Evolutionary conservation across 2,888 invertebrate genomes (phyloP).

Genomic region (Dione juno): DNA sequence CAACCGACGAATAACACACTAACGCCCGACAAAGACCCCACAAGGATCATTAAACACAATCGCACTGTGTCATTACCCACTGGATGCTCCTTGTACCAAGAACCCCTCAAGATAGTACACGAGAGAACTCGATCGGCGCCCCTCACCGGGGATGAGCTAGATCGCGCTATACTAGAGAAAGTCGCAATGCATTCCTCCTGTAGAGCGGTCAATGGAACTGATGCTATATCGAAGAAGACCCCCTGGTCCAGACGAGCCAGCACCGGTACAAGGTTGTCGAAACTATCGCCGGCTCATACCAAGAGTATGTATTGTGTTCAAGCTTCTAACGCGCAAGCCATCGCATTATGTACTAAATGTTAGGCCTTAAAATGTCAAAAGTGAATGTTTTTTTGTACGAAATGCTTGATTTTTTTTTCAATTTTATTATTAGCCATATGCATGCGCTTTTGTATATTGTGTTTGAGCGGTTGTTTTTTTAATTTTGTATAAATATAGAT

Average conservation of each 20-base stretch:
- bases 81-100: constrained; percentile 68
- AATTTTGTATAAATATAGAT: background rate
- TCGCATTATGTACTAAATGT: constrained; percentile 37
- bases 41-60: constrained; percentile 68
- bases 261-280: constrained; percentile 74
- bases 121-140: constrained; percentile 89
- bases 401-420: background rate
- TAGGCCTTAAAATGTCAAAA: constrained; percentile 14
- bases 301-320: constrained; percentile 74
- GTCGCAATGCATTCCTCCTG: constrained; percentile 64
- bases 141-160: constrained; percentile 82
- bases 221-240: constrained; percentile 57
- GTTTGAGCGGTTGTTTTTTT: background rate
- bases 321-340: constrained; percentile 46
- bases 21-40: constrained; percentile 66
- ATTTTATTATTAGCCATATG: background rate
- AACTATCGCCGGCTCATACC: constrained; percentile 76
- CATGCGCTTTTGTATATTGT: constrained; percentile 8
- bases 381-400: constrained; percentile 10
- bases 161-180: constrained; percentile 65
- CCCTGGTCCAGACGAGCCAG: constrained; percentile 74
- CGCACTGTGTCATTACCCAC: constrained; percentile 73
- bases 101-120: constrained; percentile 78
- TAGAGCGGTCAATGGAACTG: constrained; percentile 69
- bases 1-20: constrained; percentile 77